Percentiles rank a stretch among this genome's conserved stretches.
Conservation (phyloP, 1,140 invertebrate genomes). For the Dolichoris vasculosae region DNA sequence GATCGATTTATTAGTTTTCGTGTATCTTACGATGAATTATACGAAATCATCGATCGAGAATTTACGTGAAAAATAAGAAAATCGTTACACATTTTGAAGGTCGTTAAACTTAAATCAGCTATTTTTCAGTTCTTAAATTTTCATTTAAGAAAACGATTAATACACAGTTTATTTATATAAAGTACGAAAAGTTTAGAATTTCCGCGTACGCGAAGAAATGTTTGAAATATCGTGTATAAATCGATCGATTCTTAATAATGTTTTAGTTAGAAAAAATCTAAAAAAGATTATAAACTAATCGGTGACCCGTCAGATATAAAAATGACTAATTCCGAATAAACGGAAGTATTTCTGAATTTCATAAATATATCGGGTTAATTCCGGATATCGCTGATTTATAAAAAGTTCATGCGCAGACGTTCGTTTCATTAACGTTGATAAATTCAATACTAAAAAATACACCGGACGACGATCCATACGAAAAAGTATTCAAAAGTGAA, state of each 20-base stretch:
- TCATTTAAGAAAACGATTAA: too few species aligned
- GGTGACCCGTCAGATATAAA: background rate
- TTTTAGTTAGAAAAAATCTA: background rate
- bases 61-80: background rate
- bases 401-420: background rate
- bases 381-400: background rate
- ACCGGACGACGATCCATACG: background rate
- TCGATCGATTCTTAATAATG: background rate
- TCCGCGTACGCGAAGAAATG: too few species aligned
- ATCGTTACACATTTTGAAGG: background rate
- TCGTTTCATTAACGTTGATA: background rate
- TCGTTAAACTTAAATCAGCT: too few species aligned
- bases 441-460: background rate
- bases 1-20: background rate
- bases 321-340: background rate
- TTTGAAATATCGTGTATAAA: too few species aligned
- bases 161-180: too few species aligned
- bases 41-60: background rate
- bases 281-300: background rate
- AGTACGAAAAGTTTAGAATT: too few species aligned
- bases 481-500: constrained; percentile 2
- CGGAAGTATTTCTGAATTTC: background rate
- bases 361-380: background rate
- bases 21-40: background rate
- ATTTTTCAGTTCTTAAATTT: too few species aligned